Conservation (phyloP, 92 coral and sea anemone genomes). For the Scolanthus callimorphus region DNA sequence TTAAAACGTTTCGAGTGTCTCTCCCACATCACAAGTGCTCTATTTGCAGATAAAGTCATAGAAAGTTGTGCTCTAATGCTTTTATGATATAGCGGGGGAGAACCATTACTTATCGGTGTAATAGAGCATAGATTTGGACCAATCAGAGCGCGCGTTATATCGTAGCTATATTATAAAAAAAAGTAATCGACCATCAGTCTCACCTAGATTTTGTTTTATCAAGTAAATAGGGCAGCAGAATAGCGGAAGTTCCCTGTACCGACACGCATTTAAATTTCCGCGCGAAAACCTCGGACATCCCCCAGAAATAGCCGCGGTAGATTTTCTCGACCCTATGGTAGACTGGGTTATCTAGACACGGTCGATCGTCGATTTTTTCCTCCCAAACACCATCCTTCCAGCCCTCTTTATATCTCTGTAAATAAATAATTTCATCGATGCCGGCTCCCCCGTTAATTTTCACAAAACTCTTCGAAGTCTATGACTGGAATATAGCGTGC, state of each 20-base stretch:
- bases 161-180: no score
- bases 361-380: constrained; percentile 92
- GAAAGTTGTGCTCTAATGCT: no score
- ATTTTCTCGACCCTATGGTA: constrained; percentile 67
- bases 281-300: constrained; percentile 69
- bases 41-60: no score
- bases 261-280: constrained; percentile 88
- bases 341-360: constrained; percentile 72
- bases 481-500: constrained; percentile 88
- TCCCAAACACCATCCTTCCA: constrained; percentile 98
- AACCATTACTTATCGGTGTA: no score
- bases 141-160: no score
- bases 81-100: no score
- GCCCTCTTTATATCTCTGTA: constrained; percentile 93
- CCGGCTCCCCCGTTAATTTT: constrained; percentile 77
- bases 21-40: no score
- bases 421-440: constrained; percentile 83
- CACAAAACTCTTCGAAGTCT: constrained; percentile 88
- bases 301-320: constrained; percentile 94
- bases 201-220: constrained; percentile 76
- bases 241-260: constrained; percentile 86
- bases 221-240: constrained; percentile 45
- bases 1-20: no score
- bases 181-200: no score
- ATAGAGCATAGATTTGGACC: no score